Base-by-base conservation (phyloP, 2,888 invertebrate species). In the Cataglyphis altisquamis region DNA sequence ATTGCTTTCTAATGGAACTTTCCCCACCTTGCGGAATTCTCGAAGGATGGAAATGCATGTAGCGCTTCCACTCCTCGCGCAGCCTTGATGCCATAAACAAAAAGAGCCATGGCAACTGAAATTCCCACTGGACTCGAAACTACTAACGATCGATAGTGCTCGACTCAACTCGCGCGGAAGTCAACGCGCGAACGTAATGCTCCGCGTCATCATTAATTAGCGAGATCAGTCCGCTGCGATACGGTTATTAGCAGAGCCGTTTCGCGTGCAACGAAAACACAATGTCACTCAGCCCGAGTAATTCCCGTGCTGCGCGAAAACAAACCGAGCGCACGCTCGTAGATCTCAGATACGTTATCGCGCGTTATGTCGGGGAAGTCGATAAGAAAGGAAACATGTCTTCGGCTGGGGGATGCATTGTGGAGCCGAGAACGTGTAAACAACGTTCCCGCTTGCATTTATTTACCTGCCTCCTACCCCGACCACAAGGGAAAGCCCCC, bases 281-380 rank as follows among this genome's bases (percentile, higher is more conserved):
- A 8, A n/a, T 41, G 68, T 63, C 78, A 32, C 68, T 83, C 77
- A 36, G 36, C 32, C 10, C 36, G 9, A 39, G 3, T 8, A 48
- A 60, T 36, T n/a, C 66, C 36, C 57, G 18, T 45, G 18, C 15
- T 25, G 29, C 10, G 74, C 32, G 82, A 81, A 84, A 86, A 83
- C 73, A 81, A 74, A 73, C 68, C 57, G 64, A 29, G n/a, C 67
- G 57, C 25, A 70, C 36, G 72, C 45, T 57, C 45, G 66, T 64
- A 84, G 83, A 80, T 86, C 75, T 45, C 15, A 73, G 85, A 88
- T 88, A 83, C 41, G 87, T 82, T 88, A 86, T 88, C 88, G 85
- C 84, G 60, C 45, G 62, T 32, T 57, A 60, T 18, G 60, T 25
- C 66, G 70, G 25, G 81, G 75, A 82, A 84, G 52, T 82, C 77